Evolutionary conservation across 2,888 invertebrate genomes (phyloP).

Genomic region (Cistogaster globosa): DNA sequence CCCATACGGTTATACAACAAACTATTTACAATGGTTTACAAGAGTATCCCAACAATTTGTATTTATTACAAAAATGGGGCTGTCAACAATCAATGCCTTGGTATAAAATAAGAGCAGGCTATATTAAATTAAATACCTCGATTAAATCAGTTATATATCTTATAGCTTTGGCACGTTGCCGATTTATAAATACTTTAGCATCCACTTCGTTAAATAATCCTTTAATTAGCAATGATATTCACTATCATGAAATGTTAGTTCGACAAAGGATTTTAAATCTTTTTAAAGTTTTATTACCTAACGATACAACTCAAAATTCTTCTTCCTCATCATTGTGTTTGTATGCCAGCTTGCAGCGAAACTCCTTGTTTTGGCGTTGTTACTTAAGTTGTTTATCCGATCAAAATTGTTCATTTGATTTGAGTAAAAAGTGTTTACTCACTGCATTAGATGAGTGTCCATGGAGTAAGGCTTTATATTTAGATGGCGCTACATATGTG

Average conservation of each 20-base stretch:
- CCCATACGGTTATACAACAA: conserved; percentile 82
- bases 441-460: conserved; percentile 86
- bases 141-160: conserved; percentile 83
- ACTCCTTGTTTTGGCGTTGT: conserved; percentile 86
- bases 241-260: conserved; percentile 74
- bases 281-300: conserved; percentile 75
- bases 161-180: conserved; percentile 81
- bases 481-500: conserved; percentile 87
- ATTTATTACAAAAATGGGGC: conserved; percentile 84
- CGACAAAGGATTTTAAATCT: conserved; percentile 79
- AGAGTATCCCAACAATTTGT: conserved; percentile 86
- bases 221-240: conserved; percentile 57
- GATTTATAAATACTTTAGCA: conserved; percentile 72
- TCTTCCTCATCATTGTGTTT: conserved; percentile 22
- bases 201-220: conserved; percentile 3
- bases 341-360: conserved; percentile 76
- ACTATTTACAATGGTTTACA: conserved; percentile 82
- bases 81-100: conserved; percentile 83
- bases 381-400: conserved; percentile 85
- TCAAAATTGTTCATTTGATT: conserved; percentile 78
- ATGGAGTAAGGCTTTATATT: conserved; percentile 87
- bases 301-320: conserved; percentile 43
- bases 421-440: conserved; percentile 82
- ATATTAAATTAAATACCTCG: conserved; percentile 83
- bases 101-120: conserved; percentile 84